Conservation (phyloP, 2,113 vertebrate species). For the Callipepla californica region DNA sequence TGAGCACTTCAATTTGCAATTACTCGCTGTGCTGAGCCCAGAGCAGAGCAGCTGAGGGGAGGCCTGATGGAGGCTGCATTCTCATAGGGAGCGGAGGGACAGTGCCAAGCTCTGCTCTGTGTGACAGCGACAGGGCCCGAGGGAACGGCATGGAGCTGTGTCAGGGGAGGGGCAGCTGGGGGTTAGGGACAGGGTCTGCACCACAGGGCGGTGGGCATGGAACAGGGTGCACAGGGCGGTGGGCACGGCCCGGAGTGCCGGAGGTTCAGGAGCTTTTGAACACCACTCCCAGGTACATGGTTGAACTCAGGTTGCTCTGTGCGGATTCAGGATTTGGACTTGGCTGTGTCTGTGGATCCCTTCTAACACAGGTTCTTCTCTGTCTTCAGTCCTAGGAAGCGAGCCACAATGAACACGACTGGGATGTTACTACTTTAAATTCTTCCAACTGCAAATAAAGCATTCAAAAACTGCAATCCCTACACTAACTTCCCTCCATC, state of each 20-base stretch:
- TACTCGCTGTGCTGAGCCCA: not conserved
- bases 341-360: not conserved
- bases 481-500: not conserved
- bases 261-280: not conserved
- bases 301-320: not conserved
- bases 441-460: not conserved
- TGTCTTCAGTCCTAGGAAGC: not conserved
- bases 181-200: not conserved
- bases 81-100: not conserved
- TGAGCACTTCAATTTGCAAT: not conserved
- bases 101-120: not conserved
- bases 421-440: not conserved
- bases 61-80: not conserved
- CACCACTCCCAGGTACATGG: not conserved
- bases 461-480: not conserved
- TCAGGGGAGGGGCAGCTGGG: not conserved
- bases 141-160: not conserved
- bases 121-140: not conserved
- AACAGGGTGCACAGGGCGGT: not conserved
- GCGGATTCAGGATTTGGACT: not conserved
- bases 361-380: not conserved
- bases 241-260: not conserved
- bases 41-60: not conserved
- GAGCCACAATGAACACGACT: not conserved
- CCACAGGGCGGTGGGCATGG: not conserved